Evolutionary conservation across 2,113 vertebrate species (phyloP).

Genomic region (Bungarus multicinctus): DNA sequence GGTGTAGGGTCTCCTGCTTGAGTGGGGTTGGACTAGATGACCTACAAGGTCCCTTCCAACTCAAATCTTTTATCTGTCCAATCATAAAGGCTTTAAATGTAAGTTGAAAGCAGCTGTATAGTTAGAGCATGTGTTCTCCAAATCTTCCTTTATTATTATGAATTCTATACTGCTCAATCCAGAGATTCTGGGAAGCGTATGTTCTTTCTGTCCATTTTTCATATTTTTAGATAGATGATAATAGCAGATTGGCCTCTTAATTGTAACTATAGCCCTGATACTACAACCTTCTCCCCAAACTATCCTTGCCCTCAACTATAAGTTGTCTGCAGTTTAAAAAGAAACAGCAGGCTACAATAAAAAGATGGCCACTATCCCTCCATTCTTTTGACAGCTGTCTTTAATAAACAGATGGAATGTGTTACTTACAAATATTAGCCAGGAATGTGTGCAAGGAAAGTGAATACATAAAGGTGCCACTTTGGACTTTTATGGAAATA

Average conservation of each 20-base stretch:
- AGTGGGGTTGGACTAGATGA: too few relatives aligned
- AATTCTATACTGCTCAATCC: not conserved
- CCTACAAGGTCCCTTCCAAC: too few relatives aligned
- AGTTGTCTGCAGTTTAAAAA: not conserved
- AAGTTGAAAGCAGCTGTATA: not conserved
- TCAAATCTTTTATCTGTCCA: not conserved
- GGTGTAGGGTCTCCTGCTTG: too few relatives aligned
- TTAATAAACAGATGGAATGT: not conserved
- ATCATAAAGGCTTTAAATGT: not conserved
- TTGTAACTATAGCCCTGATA: not conserved
- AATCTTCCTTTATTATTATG: not conserved
- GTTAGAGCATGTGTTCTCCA: not conserved
- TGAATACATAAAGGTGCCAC: not conserved
- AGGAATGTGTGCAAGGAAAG: not conserved
- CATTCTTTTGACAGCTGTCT: not conserved
- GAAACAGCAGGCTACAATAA: not conserved
- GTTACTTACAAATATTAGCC: not conserved
- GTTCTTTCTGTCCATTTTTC: not conserved
- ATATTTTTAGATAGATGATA: not conserved
- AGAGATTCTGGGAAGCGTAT: not conserved
- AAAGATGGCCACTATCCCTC: not conserved
- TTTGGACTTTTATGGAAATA: not conserved
- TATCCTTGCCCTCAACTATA: not conserved
- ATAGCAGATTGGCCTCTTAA: not conserved
- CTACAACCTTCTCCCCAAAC: not conserved